A percentile compares a stretch with the other conserved stretches of the same genome.
These are phyloP conservation scores for Euthynnus affinis DNA, from an alignment of 2,797 vertebrate genomes.

Conservation along the genomic window DNA sequence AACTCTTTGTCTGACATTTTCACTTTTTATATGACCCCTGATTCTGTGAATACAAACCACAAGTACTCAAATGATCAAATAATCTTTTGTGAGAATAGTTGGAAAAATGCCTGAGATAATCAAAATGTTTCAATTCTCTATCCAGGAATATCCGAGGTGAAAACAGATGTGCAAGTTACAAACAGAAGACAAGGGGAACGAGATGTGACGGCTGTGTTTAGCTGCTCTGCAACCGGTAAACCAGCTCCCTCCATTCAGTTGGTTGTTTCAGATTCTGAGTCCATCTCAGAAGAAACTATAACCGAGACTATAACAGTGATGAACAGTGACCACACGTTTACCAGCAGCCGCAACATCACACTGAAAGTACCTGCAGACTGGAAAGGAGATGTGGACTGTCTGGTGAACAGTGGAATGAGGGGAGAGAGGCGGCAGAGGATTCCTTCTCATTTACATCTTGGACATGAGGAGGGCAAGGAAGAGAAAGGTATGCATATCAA, in stretches of 20 bases:
- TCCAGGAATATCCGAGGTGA: constrained; percentile 77
- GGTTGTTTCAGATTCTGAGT: neutral
- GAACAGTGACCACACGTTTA: constrained; percentile 68
- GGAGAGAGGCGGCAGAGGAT: constrained; percentile 42
- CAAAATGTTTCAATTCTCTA: neutral
- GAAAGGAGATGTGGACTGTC: constrained; percentile 67
- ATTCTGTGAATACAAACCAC: neutral
- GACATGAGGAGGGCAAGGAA: fast-evolving
- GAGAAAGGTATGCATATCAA: neutral
- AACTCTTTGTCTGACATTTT: too few species aligned
- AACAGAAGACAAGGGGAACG: fast-evolving
- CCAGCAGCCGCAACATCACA: constrained; percentile 67
- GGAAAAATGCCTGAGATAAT: neutral
- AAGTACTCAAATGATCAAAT: neutral
- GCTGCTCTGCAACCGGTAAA: constrained; percentile 83
- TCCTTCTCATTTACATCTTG: neutral
- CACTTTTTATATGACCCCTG: neutral
- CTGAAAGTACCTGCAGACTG: constrained; percentile 34
- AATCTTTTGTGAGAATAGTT: neutral
- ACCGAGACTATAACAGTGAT: fast-evolving
- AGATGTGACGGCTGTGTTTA: constrained; percentile 38
- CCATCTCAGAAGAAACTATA: fast-evolving
- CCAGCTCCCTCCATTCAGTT: constrained; percentile 77
- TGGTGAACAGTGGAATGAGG: constrained; percentile 54
- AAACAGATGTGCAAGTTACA: neutral